These are phyloP conservation scores for Ectropis grisescens DNA, from an alignment of 1,140 invertebrate species.

Conservation along the genomic window DNA sequence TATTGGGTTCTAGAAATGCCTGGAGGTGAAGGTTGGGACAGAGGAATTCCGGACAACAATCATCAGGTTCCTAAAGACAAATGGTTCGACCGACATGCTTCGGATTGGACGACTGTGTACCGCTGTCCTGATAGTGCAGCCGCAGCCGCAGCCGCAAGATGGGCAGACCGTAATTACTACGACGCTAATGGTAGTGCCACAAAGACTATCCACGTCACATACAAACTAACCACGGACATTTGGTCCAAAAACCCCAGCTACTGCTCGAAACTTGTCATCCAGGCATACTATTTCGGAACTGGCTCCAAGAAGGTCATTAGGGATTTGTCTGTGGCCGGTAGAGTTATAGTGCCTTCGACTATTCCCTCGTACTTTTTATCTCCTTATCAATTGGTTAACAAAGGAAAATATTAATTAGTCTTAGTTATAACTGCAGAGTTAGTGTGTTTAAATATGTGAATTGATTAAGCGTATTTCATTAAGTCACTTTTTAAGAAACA, in stretches of 20 bases:
- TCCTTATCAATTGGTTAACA: conserved; percentile 30
- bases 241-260: conserved; percentile 33
- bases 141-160: conserved; percentile 24
- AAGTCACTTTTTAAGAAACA: too few species aligned
- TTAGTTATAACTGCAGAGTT: too few species aligned
- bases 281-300: conserved; percentile 40
- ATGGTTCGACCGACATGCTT: conserved; percentile 37
- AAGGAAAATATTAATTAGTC: too few species aligned
- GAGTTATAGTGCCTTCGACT: conserved; percentile 19
- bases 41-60: conserved; percentile 30
- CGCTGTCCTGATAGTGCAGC: conserved; percentile 18
- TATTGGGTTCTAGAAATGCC: conserved; percentile 40
- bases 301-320: conserved; percentile 28
- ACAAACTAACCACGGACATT: conserved; percentile 23
- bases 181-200: conserved; percentile 25
- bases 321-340: conserved; percentile 15
- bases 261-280: conserved; percentile 40
- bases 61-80: conserved; percentile 27
- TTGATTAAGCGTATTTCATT: too few species aligned
- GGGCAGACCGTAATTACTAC: conserved; percentile 39
- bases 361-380: conserved; percentile 33
- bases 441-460: too few species aligned
- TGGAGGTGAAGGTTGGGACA: conserved; percentile 25
- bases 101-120: conserved; percentile 42
- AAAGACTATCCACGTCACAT: conserved; percentile 36